Conservation (phyloP, 1,140 invertebrate species). For the Stenopsyche tienmushanensis region DNA sequence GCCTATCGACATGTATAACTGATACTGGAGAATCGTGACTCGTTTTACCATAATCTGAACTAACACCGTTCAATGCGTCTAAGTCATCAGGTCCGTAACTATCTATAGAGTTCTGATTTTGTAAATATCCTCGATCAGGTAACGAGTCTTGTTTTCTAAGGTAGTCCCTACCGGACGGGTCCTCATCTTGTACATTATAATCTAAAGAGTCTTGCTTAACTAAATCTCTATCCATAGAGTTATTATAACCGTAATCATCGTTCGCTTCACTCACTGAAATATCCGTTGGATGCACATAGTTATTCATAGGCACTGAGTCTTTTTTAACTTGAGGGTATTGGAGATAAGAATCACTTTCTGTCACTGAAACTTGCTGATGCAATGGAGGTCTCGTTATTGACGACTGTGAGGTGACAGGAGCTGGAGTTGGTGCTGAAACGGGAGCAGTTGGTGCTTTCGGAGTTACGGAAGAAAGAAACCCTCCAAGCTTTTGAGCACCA, state of each 20-base stretch:
- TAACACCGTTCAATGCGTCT: conserved; percentile 28
- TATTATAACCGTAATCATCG: conserved; percentile 36
- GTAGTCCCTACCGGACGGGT: conserved; percentile 36
- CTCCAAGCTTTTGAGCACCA: conserved; percentile 55
- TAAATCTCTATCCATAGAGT: conserved; percentile 26
- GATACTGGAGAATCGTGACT: conserved; percentile 48
- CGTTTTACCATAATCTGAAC: conserved; percentile 43
- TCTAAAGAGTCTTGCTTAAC: conserved; percentile 39
- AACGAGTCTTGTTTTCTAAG: conserved; percentile 44
- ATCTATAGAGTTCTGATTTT: conserved; percentile 54
- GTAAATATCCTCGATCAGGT: conserved; percentile 45
- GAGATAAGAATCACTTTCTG: conserved; percentile 51
- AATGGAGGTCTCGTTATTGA: conserved; percentile 45
- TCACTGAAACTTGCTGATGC: conserved; percentile 53
- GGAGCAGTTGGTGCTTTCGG: conserved; percentile 47
- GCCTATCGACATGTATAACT: conserved; percentile 50
- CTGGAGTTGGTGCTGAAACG: conserved; percentile 46
- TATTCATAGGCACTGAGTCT: conserved; percentile 43
- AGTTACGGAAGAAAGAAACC: conserved; percentile 53
- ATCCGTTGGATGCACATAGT: conserved; percentile 18
- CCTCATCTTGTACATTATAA: conserved; percentile 32
- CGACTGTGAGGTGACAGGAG: conserved; percentile 42
- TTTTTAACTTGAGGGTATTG: conserved; percentile 49
- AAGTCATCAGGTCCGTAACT: conserved; percentile 50
- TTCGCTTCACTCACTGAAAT: conserved; percentile 22